Conservation (phyloP, 2,888 invertebrate genomes). For the Stratiomys singularior region DNA sequence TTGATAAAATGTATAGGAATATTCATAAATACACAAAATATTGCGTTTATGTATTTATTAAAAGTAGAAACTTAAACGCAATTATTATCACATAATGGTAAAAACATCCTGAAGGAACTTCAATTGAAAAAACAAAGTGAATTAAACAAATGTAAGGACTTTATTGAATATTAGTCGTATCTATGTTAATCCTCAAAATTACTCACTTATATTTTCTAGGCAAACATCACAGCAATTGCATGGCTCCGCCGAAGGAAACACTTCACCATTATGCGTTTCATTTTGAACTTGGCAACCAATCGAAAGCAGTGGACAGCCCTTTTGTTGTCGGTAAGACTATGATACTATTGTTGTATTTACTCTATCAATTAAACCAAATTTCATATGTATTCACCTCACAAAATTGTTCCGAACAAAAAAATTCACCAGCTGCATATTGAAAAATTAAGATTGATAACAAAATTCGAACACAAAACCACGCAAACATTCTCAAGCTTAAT, state of each 20-base stretch:
- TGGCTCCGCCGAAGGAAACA: conserved; percentile 68
- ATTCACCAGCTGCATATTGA: not conserved
- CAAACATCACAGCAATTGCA: conserved; percentile 76
- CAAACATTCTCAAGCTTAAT: not conserved
- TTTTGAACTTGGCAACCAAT: conserved; percentile 69
- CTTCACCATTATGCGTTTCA: conserved; percentile 68
- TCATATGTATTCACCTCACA: conserved; percentile 62
- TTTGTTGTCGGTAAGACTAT: conserved; percentile 55
- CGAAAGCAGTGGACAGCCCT: conserved; percentile 64
- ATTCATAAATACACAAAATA: conserved; percentile 52
- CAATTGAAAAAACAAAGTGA: not conserved
- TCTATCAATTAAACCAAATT: not conserved
- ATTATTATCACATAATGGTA: no score
- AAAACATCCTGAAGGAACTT: no score
- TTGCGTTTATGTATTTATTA: not conserved
- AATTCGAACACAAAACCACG: not conserved
- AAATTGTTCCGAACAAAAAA: conserved; percentile 64
- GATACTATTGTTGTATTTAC: conserved; percentile 56
- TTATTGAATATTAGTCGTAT: no score
- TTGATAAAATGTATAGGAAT: no score
- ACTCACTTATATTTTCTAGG: conserved; percentile 68
- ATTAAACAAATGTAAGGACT: not conserved
- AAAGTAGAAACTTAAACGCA: no score
- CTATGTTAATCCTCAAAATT: conserved; percentile 6
- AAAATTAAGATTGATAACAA: not conserved